phyloP scores from a whole-genome alignment of 2,113 vertebrate species.

The Tylochromis polylepis region DNA sequence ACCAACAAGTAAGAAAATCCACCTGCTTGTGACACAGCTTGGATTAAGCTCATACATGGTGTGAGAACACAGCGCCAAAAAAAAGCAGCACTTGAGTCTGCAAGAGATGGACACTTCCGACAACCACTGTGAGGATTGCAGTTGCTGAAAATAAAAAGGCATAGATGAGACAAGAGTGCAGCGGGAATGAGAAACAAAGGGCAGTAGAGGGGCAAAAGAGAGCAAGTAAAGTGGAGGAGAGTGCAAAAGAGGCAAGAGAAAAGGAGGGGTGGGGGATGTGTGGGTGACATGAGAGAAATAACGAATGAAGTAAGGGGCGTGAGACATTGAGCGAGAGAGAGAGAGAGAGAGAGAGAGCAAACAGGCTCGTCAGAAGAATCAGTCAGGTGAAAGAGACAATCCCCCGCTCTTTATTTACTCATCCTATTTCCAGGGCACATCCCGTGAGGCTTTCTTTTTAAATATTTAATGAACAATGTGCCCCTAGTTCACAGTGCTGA shows the following conservation, averaged over 20 bases:
- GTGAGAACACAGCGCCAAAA: background rate
- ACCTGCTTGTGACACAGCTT: constrained; percentile 18
- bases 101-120: constrained; percentile 35
- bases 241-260: background rate
- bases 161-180: constrained; percentile 11
- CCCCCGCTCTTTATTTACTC: constrained; percentile 69
- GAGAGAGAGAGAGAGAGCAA: constrained; percentile 24
- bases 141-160: background rate
- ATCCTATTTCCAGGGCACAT: constrained; percentile 60
- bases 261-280: background rate
- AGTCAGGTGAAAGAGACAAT: constrained; percentile 71
- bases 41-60: background rate
- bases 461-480: constrained; percentile 72
- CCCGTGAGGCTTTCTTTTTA: constrained; percentile 53
- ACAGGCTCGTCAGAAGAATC: constrained; percentile 58
- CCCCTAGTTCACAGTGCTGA: constrained; percentile 41
- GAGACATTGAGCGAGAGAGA: constrained; percentile 18
- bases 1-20: constrained; percentile 18
- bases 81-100: constrained; percentile 6
- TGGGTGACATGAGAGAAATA: constrained; percentile 37
- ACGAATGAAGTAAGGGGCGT: constrained; percentile 19
- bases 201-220: constrained; percentile 10
- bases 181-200: background rate
- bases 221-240: constrained; percentile 25
- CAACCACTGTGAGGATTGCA: background rate